These are phyloP conservation scores for Hippocampus kuda DNA, from an alignment of 2,797 vertebrate genomes.

Conservation along the genomic window DNA sequence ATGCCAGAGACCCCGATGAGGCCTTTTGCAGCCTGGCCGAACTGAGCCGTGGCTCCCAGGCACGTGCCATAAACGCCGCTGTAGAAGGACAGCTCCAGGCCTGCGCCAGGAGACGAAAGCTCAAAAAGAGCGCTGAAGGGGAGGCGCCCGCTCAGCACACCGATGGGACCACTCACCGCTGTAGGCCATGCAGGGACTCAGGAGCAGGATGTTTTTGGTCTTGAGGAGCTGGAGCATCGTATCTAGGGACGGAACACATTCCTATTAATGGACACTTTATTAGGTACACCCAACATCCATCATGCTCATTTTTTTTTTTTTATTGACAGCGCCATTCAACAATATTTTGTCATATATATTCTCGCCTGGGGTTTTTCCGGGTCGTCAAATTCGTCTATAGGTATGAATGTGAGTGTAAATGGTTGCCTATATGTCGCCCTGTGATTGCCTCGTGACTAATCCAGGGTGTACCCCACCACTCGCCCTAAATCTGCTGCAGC, in stretches of 20 bases:
- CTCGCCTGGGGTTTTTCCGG: not conserved
- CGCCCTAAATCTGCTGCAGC: too few species aligned
- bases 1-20: constrained; percentile 76
- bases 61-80: constrained; percentile 76
- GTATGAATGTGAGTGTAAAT: too few species aligned
- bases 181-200: constrained; percentile 74
- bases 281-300: not conserved
- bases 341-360: not conserved
- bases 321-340: not conserved
- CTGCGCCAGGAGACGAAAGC: constrained; percentile 31
- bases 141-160: not conserved
- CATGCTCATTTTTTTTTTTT: not conserved
- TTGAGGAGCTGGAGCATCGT: constrained; percentile 62
- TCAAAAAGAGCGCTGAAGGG: not conserved
- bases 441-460: too few species aligned
- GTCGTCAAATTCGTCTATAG: too few species aligned
- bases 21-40: constrained; percentile 62
- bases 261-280: constrained; percentile 18
- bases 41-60: constrained; percentile 68
- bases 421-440: too few species aligned
- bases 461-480: too few species aligned
- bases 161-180: constrained; percentile 59
- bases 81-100: constrained; percentile 73
- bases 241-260: constrained; percentile 42
- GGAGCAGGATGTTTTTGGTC: constrained; percentile 63